phyloP scores from a whole-genome alignment of 2,113 vertebrate species.

The Ptychochromis oligacanthus region DNA sequence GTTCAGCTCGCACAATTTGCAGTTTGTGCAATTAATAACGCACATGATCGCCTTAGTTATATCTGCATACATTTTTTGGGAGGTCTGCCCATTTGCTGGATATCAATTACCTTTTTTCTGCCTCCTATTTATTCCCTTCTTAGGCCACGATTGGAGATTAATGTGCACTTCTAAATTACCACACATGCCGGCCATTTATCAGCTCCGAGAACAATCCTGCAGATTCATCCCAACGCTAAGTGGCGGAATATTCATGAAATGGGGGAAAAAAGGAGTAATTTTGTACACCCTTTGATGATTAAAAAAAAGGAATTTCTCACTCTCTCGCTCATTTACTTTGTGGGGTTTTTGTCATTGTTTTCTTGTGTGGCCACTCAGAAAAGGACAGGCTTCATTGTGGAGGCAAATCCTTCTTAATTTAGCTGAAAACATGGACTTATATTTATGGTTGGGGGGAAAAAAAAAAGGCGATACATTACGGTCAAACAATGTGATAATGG shows the following conservation, averaged over 20 bases:
- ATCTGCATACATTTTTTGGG: slow-evolving; percentile 59
- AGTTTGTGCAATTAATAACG: slow-evolving; percentile 71
- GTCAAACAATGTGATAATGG: slow-evolving; percentile 74
- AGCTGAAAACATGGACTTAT: slow-evolving; percentile 71
- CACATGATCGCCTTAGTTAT: slow-evolving; percentile 63
- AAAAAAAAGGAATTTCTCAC: slow-evolving; percentile 64
- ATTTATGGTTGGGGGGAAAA: slow-evolving; percentile 49
- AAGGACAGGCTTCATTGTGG: slow-evolving; percentile 71
- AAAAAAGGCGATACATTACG: slow-evolving; percentile 71
- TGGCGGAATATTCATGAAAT: slow-evolving; percentile 81
- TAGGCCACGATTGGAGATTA: slow-evolving; percentile 74
- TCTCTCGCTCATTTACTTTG: slow-evolving; percentile 71
- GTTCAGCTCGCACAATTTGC: slow-evolving; percentile 37
- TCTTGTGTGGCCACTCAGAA: slow-evolving; percentile 53
- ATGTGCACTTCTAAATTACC: slow-evolving; percentile 79
- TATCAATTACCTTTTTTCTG: slow-evolving; percentile 75
- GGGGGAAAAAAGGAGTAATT: slow-evolving; percentile 61
- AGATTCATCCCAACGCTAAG: slow-evolving; percentile 77
- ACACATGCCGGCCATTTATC: slow-evolving; percentile 78
- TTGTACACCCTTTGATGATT: slow-evolving; percentile 69
- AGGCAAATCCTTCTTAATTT: slow-evolving; percentile 79
- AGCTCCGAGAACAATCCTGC: slow-evolving; percentile 76
- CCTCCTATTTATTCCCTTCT: slow-evolving; percentile 68
- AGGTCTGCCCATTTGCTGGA: slow-evolving; percentile 63
- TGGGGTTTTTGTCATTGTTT: slow-evolving; percentile 65